phyloP scores from a whole-genome alignment of 2,888 invertebrate species.

The Eremobia ochroleuca region DNA sequence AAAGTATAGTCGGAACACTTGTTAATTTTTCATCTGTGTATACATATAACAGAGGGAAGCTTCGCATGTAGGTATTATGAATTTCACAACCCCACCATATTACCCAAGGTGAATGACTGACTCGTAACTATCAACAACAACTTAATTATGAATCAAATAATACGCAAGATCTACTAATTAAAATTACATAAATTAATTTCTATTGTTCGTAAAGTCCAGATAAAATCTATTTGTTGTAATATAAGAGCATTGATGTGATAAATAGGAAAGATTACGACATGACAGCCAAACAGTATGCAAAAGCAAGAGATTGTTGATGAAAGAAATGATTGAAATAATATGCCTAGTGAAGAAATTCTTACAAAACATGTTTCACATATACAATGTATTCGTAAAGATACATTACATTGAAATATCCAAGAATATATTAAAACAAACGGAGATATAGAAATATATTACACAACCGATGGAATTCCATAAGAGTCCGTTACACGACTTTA shows the following conservation, averaged over 20 bases:
- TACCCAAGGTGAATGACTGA: slow-evolving; percentile 18
- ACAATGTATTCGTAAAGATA: background rate
- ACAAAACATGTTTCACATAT: too few species aligned
- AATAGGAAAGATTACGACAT: slow-evolving; percentile 28
- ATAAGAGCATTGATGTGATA: slow-evolving; percentile 23
- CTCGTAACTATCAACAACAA: background rate
- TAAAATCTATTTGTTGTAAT: slow-evolving; percentile 26
- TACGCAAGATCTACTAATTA: slow-evolving; percentile 31
- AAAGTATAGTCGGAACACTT: background rate
- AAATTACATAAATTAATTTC: slow-evolving; percentile 44
- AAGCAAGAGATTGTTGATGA: slow-evolving; percentile 6
- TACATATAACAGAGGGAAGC: too few species aligned
- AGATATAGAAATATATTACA: slow-evolving; percentile 12
- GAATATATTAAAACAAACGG: slow-evolving; percentile 14
- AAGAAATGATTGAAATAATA: slow-evolving; percentile 14
- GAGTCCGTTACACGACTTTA: slow-evolving; percentile 47
- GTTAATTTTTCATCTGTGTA: background rate
- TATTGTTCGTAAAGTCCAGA: slow-evolving; percentile 41
- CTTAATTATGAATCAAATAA: slow-evolving; percentile 39
- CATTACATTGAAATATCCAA: slow-evolving; percentile 16
- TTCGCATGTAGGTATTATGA: too few species aligned
- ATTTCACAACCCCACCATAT: background rate
- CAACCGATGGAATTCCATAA: slow-evolving; percentile 47
- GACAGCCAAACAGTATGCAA: slow-evolving; percentile 6
- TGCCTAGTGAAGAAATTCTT: slow-evolving; percentile 11